Evolutionary conservation across 1,140 invertebrate species (phyloP), one percentile per base, ranked within the genome.

Genomic region (Drosophila punjabiensis): DNA sequence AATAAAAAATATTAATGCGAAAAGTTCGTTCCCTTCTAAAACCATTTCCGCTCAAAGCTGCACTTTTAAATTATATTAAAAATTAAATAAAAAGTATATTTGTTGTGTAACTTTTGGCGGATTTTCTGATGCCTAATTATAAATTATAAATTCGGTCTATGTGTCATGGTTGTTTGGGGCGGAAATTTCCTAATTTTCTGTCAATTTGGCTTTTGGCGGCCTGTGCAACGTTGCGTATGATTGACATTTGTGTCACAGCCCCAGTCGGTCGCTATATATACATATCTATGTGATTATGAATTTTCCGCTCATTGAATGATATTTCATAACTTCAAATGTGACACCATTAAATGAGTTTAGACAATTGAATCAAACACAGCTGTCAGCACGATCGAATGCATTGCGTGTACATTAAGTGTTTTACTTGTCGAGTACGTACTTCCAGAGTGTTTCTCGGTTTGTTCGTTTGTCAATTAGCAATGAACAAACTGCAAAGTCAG

Each of bases 211-310:
- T 14, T 76, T 61, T 60, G 63, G 33, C 43, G 68, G 48, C 45
- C 71, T 87, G 84, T 88, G 84, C 84, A 87, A 78, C 84, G 80
- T 83, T 88, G 84, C 84, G 84, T 78, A 81, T 88, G 84, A 88
- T 88, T 88, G 78, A 89, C 79, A 84, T 81, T 81, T 78, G 81
- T 87, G 83, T 88, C 83, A 87, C 58, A 79, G 63, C 55, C 48
- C 28, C 62, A 59, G 37, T 63, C 30, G 58, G 11, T 66, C 55
- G 4, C 39, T 20, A 4, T 28, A 50, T 28, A 39, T 16, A 14
- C 24, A 52, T 30, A 9, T 33, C 10, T 76, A 67, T 82, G 33
- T 66, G 70, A 50, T 71, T 70, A 61, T 68, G 63, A 67, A 66
- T 79, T 78, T 76, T 71, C 60, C 76, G 76, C 66, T 68, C 45